Conservation (phyloP, 2,888 invertebrate species). For the Trypoxylon attenuatum region DNA sequence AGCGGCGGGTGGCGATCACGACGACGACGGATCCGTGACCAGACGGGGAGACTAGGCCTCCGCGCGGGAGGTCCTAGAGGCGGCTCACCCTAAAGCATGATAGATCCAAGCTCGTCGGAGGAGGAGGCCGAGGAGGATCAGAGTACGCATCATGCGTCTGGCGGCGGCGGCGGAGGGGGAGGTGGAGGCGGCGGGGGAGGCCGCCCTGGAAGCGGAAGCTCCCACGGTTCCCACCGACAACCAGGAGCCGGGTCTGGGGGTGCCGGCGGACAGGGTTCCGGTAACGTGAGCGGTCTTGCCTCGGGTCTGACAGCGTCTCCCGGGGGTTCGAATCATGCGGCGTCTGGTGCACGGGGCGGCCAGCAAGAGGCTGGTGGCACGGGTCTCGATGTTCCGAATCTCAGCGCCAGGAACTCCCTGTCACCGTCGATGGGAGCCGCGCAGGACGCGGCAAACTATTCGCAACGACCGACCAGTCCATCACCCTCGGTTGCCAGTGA, state of each 20-base stretch:
- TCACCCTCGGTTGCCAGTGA: conserved; percentile 95
- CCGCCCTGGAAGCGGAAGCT: conserved; percentile 57
- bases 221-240: conserved; percentile 74
- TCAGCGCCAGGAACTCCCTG: conserved; percentile 68
- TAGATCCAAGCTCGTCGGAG: conserved; percentile 97
- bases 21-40: conserved; percentile 47
- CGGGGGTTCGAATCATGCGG: conserved; percentile 58
- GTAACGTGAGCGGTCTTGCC: conserved; percentile 75
- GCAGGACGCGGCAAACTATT: conserved; percentile 72
- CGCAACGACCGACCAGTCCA: conserved; percentile 89
- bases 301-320: conserved; percentile 71
- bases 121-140: conserved; percentile 96
- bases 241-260: conserved; percentile 72
- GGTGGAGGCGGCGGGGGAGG: conserved; percentile 61
- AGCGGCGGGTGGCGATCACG: not conserved
- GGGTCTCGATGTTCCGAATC: conserved; percentile 68
- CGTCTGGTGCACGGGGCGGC: conserved; percentile 48
- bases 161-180: conserved; percentile 65
- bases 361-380: conserved; percentile 61
- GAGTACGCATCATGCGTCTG: conserved; percentile 76
- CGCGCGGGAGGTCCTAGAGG: conserved; percentile 33
- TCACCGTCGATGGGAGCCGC: conserved; percentile 76
- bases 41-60: conserved; percentile 43
- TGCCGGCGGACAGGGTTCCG: conserved; percentile 60
- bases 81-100: conserved; percentile 78